Percentiles rank a stretch among this genome's conserved stretches.
phyloP scores from a whole-genome alignment of 1,140 invertebrate species.

The Oscheius sp. region DNA sequence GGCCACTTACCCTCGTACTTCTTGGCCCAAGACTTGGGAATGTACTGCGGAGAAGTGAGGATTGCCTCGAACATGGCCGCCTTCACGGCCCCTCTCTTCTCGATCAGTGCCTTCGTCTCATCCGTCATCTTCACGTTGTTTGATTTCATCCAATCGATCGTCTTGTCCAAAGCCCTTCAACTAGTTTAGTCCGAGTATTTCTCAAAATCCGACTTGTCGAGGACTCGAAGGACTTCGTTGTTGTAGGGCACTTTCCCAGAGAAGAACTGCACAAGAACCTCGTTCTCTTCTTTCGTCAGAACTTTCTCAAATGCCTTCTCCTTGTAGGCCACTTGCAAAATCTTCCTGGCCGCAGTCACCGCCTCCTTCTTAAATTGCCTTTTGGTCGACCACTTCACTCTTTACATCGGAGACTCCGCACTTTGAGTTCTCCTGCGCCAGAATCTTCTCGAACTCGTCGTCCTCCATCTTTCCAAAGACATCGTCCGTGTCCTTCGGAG shows the following conservation, averaged over 20 bases:
- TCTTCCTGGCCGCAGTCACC: not conserved
- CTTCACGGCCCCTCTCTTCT: not conserved
- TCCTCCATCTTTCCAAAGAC: not conserved
- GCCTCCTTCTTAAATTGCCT: not conserved
- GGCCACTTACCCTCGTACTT: too few relatives aligned
- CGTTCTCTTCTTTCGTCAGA: conserved; percentile 11
- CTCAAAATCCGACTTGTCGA: not conserved
- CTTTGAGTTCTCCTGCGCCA: not conserved
- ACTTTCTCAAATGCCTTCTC: not conserved
- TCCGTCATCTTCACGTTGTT: not conserved
- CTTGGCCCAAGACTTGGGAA: not conserved
- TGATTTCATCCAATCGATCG: not conserved
- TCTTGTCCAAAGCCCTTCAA: conserved; percentile 3
- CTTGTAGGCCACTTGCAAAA: not conserved
- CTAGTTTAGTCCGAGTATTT: not conserved
- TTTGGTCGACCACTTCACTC: not conserved
- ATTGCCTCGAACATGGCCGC: not conserved
- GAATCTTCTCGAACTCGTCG: conserved; percentile 7
- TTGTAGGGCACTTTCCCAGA: not conserved
- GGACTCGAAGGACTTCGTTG: not conserved
- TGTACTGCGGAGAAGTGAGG: conserved; percentile 7
- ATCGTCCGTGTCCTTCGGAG: not conserved
- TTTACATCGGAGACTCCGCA: not conserved
- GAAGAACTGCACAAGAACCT: conserved; percentile 3
- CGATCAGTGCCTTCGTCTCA: not conserved